These are phyloP conservation scores for Gymnodraco acuticeps DNA, from an alignment of 2,797 vertebrate species.

Conservation along the genomic window DNA sequence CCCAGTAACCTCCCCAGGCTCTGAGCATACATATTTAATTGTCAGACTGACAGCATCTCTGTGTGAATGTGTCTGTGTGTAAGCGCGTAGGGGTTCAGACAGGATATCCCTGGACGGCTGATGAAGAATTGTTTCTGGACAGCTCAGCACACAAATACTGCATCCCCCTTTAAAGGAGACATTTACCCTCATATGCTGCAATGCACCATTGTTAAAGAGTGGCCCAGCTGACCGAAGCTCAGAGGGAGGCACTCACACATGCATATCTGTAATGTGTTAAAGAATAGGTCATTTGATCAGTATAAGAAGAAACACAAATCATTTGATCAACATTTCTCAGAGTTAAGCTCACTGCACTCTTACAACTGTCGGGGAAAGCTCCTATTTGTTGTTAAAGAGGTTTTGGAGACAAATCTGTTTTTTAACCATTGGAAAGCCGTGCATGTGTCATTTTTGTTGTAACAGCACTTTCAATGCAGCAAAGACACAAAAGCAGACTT, in stretches of 20 bases:
- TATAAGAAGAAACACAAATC: slow-evolving; percentile 5
- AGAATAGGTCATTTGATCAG: neutral
- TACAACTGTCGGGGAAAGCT: neutral
- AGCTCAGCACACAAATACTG: slow-evolving; percentile 69
- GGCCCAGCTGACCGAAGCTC: slow-evolving; percentile 24
- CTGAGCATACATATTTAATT: slow-evolving; percentile 45
- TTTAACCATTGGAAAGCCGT: slow-evolving; percentile 11
- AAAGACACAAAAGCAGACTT: neutral
- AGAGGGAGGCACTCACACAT: neutral
- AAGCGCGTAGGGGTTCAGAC: slow-evolving; percentile 32
- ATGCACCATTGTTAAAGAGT: slow-evolving; percentile 56
- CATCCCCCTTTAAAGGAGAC: slow-evolving; percentile 52
- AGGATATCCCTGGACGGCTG: slow-evolving; percentile 47
- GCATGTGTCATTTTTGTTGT: slow-evolving; percentile 16
- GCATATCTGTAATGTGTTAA: neutral
- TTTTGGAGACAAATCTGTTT: neutral
- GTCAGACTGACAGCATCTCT: slow-evolving; percentile 32
- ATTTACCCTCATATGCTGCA: slow-evolving; percentile 57
- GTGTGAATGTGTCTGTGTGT: slow-evolving; percentile 18
- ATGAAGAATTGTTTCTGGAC: slow-evolving; percentile 66
- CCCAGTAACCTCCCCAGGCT: slow-evolving; percentile 35
- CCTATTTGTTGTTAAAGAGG: slow-evolving; percentile 3
- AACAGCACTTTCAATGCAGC: neutral
- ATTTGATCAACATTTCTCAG: slow-evolving; percentile 2
- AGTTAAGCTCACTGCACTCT: slow-evolving; percentile 2